phyloP scores from a whole-genome alignment of 2,888 invertebrate genomes.

The Spialia ferax region DNA sequence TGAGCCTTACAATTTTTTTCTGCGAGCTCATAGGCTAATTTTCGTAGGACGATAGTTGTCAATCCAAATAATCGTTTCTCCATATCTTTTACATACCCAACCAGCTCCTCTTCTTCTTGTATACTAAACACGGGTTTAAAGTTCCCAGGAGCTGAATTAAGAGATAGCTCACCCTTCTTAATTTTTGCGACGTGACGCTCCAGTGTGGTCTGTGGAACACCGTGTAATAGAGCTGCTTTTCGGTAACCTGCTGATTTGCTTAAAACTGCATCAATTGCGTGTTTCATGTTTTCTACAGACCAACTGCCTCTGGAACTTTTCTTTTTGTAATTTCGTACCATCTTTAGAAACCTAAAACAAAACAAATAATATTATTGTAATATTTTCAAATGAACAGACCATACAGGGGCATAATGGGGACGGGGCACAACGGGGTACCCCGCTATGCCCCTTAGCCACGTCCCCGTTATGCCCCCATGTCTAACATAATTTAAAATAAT shows the following conservation, averaged over 20 bases:
- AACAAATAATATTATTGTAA: slow-evolving; percentile 24
- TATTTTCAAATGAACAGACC: slow-evolving; percentile 32
- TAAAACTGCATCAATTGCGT: slow-evolving; percentile 40
- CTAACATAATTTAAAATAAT: too few relatives aligned
- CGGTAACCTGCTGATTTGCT: slow-evolving; percentile 38
- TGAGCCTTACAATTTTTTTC: slow-evolving; percentile 46
- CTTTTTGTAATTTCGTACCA: slow-evolving; percentile 15
- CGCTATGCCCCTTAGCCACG: too few relatives aligned
- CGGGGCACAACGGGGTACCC: slow-evolving; percentile 30
- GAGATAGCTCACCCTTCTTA: background rate
- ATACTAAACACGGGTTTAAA: background rate
- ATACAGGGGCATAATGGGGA: slow-evolving; percentile 31
- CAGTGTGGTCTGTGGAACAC: background rate
- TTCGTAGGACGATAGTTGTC: slow-evolving; percentile 43
- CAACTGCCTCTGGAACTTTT: slow-evolving; percentile 36
- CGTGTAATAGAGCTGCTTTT: slow-evolving; percentile 35
- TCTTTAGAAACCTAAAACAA: slow-evolving; percentile 41
- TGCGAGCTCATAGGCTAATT: slow-evolving; percentile 47
- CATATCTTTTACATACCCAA: slow-evolving; percentile 42
- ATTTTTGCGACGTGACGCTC: background rate
- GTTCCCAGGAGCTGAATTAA: background rate
- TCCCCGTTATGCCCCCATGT: too few relatives aligned
- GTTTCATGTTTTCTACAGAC: slow-evolving; percentile 42
- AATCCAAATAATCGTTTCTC: slow-evolving; percentile 47
- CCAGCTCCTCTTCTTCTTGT: background rate